Evolutionary conservation across 2,113 vertebrate species (phyloP), one percentile per base, ranked within the genome.

Genomic region (Neotoma lepida): DNA sequence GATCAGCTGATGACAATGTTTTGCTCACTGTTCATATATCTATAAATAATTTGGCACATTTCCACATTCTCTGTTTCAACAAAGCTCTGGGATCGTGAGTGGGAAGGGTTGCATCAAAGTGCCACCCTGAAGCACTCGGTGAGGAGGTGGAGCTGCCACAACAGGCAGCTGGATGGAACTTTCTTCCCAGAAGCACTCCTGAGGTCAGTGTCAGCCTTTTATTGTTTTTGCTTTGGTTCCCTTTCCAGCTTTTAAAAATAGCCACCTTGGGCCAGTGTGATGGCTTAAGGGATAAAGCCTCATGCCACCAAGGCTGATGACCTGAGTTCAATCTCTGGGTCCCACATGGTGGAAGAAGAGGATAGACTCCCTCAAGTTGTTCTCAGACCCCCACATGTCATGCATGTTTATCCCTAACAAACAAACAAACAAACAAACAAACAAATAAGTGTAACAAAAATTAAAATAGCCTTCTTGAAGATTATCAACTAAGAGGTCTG

Each of bases 1-100:
- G 46, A 44, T 84, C 80, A 86, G 86, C 77, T 44, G 88, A 88
- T 78, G 86, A 85, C 70, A n/a, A 41, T 96, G 90, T 97, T 97
- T 96, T 94, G 70, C 95, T 97, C 46, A 26, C 82, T 96, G 3
- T 93, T 95, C 66, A 76, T 73, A 54, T 80, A 71, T 94, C 96
- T 95, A 93, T 92, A 96, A 96, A 82, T 97, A 89, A 71, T 90
- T 96, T 97, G 96, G 64, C 95, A 95, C 71, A 63, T 91, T 97
- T 95, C 56, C 88, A 68, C 88, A 90, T 86, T 93, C 89, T 92
- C 90, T 33, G 15, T 96, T 97, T 96, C 89, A 77, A 82, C 84
- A 46, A 46, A 94, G 88, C 85, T 94, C 17, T 71, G 86, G 81
- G 85, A 97, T 80, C 0, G 1, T 58, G 95, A 96, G 44, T 15